Evolutionary conservation across 2,797 vertebrate species (phyloP), one percentile per base, ranked within the genome.

Genomic region (Arremon brunneinucha): DNA sequence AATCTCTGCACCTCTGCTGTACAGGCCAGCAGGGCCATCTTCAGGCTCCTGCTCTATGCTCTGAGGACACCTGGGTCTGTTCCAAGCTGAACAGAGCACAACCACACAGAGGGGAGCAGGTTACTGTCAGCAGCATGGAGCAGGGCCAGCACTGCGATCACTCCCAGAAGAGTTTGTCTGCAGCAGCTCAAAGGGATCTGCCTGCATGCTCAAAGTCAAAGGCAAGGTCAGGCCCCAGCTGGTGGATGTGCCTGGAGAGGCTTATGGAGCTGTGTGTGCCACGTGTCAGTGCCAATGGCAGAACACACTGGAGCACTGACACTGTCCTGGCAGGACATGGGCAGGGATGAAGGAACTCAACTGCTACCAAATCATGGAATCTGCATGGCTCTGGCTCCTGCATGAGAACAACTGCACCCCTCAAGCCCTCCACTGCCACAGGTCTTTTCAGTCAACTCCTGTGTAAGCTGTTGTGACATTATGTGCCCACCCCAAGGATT

Each of bases 231-330:
- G 77, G 77, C 12, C 49, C 20, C 79, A 86, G 72, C 53, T 87
- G 86, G 41, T 2, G 37, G 43, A 84, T 72, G 74, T 69, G 55
- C 59, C 74, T 30, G 39, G 57, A 90, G 77, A 84, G 67, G 70
- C 74, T 94, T 50, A 55, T 1, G 41, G 79, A 92, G 81, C 88
- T 39, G 44, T 0, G 18, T 27, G 55, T 7, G 6, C 50, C 77
- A 75, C 0, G 0, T 84, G 90, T 50, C 62, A 65, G 14, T 0
- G 0, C 41, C 2, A 1, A 50, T 11, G 53, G 72, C 63, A 75
- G 43, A 87, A 32, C 32, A 41, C 0, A 9, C 56, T 17, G 68
- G 18, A 86, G 72, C 6, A 0, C 52, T 63, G 67, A 43, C 28
- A 9, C n/a, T 32, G 32, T n/a, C 59, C 63, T 85, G 44, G 35